Conservation (phyloP, 2,113 vertebrate genomes). For the Rhagologus leucostigma region DNA sequence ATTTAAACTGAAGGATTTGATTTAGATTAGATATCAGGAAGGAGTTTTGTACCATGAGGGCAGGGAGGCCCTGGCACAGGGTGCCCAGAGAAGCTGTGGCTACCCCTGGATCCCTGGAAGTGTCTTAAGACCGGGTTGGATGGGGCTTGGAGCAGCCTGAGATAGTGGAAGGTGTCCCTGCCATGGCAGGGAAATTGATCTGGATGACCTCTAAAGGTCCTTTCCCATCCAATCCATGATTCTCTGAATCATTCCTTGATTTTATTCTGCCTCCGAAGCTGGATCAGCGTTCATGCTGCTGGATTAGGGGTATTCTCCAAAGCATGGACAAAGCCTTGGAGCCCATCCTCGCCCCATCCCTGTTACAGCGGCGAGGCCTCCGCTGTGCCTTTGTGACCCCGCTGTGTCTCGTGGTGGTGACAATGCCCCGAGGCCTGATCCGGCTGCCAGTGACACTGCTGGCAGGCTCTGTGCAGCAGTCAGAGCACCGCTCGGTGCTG, state of each 20-base stretch:
- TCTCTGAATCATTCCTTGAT: background rate
- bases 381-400: background rate
- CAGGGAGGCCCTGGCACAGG: background rate
- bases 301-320: background rate
- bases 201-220: background rate
- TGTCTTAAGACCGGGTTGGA: background rate
- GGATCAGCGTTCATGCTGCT: background rate
- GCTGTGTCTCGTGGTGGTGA: background rate
- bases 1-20: background rate
- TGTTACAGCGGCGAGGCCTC: background rate
- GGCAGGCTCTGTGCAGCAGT: background rate
- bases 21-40: no score
- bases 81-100: background rate
- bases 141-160: fast-evolving
- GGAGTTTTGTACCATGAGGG: background rate
- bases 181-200: background rate
- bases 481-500: background rate
- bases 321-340: background rate
- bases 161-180: fast-evolving
- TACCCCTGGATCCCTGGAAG: background rate
- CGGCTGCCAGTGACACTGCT: background rate
- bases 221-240: background rate
- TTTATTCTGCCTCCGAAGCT: background rate
- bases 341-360: background rate
- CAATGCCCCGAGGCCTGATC: background rate